Evolutionary conservation across 2,797 vertebrate species (phyloP).

Genomic region (Lacerta agilis): DNA sequence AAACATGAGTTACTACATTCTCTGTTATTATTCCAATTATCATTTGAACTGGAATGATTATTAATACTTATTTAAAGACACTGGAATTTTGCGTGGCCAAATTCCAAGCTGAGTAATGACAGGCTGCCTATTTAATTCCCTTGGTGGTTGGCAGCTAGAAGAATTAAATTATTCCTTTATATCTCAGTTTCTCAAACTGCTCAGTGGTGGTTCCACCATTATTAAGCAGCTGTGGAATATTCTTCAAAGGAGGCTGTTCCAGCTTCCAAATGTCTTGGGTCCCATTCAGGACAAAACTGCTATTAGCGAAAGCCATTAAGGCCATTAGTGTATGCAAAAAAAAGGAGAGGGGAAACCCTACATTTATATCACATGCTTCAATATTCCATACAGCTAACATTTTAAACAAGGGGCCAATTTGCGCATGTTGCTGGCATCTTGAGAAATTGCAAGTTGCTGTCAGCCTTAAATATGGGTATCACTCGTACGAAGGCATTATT

Average conservation of each 20-base stretch:
- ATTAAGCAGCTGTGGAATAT: slow-evolving; percentile 66
- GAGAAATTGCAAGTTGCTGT: not conserved
- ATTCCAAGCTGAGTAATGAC: slow-evolving; percentile 71
- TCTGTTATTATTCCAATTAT: slow-evolving; percentile 66
- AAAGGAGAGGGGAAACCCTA: not conserved
- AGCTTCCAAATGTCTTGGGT: slow-evolving; percentile 49
- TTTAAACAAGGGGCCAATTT: not conserved
- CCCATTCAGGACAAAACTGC: slow-evolving; percentile 26
- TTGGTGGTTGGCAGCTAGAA: slow-evolving; percentile 64
- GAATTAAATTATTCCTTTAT: slow-evolving; percentile 65
- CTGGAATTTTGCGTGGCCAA: slow-evolving; percentile 66
- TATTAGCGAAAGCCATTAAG: slow-evolving; percentile 20
- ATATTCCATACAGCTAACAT: not conserved
- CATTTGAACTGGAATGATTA: slow-evolving; percentile 69
- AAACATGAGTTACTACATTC: slow-evolving; percentile 46
- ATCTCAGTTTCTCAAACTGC: slow-evolving; percentile 58
- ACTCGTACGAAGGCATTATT: not conserved
- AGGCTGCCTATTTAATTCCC: slow-evolving; percentile 69
- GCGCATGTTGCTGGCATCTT: not conserved
- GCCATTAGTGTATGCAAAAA: not conserved
- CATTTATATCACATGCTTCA: not conserved
- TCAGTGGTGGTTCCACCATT: slow-evolving; percentile 55
- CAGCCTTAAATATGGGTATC: not conserved
- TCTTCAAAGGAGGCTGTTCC: slow-evolving; percentile 54
- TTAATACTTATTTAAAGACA: slow-evolving; percentile 70